Conservation (phyloP, 1,140 invertebrate genomes). For the Mizuhopecten yessoensis region DNA sequence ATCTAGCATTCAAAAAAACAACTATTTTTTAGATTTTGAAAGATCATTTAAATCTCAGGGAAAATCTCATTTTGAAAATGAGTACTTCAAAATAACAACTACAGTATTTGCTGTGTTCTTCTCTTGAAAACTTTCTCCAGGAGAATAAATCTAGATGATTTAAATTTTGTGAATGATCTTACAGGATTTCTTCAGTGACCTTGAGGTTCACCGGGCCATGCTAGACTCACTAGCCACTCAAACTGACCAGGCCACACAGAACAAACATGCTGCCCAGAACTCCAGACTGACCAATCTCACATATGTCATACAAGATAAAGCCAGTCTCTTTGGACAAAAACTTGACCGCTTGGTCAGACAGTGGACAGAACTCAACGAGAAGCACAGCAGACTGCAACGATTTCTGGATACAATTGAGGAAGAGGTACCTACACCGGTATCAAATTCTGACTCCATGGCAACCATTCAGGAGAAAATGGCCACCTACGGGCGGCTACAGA, state of each 20-base stretch:
- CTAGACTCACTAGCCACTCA: slow-evolving; percentile 78
- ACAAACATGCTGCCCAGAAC: slow-evolving; percentile 73
- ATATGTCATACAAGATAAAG: slow-evolving; percentile 78
- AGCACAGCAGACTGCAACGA: slow-evolving; percentile 66
- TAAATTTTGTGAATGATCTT: slow-evolving; percentile 43
- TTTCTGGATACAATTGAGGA: slow-evolving; percentile 71
- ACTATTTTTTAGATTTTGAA: too few relatives aligned
- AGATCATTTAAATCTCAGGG: too few relatives aligned
- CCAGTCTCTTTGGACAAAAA: slow-evolving; percentile 78
- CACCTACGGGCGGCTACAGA: slow-evolving; percentile 75
- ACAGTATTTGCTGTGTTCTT: too few relatives aligned
- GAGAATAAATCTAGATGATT: too few relatives aligned
- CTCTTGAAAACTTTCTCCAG: too few relatives aligned
- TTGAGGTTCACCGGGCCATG: slow-evolving; percentile 80
- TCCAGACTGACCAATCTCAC: slow-evolving; percentile 76
- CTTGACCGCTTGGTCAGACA: slow-evolving; percentile 76
- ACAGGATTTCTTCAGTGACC: slow-evolving; percentile 82
- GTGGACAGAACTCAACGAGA: slow-evolving; percentile 78
- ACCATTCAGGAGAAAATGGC: slow-evolving; percentile 74
- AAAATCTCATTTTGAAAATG: too few relatives aligned
- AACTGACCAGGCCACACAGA: slow-evolving; percentile 73
- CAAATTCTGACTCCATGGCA: slow-evolving; percentile 72
- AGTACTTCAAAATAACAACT: too few relatives aligned
- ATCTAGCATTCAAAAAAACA: too few relatives aligned
- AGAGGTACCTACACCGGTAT: slow-evolving; percentile 72